Conservation (phyloP, 2,797 vertebrate genomes). For the Stomatorhinus walkeri region DNA sequence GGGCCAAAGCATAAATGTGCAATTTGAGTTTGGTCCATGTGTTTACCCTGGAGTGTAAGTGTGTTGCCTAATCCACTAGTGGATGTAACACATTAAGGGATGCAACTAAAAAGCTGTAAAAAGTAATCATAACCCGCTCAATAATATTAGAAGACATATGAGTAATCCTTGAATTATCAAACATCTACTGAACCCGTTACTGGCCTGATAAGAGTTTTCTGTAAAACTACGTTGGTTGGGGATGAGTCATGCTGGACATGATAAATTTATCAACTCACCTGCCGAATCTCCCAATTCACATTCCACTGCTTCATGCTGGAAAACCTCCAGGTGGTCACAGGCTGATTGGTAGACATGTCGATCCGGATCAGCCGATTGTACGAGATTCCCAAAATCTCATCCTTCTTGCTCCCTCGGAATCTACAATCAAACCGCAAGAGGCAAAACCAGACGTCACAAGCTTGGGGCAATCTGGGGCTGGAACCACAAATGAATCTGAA, state of each 20-base stretch:
- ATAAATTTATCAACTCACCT: conserved; percentile 58
- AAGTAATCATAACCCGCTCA: neutral
- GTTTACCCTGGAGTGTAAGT: neutral
- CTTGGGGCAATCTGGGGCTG: neutral
- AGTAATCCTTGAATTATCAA: neutral
- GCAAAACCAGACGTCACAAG: neutral
- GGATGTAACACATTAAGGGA: neutral
- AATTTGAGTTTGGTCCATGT: neutral
- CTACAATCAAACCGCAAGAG: conserved; percentile 50
- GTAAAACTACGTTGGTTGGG: neutral
- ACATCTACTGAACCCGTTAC: neutral
- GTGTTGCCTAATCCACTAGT: neutral
- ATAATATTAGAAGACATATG: neutral
- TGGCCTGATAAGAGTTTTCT: neutral
- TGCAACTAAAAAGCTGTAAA: neutral
- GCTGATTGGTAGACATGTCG: conserved; percentile 76
- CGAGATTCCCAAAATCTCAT: conserved; percentile 92
- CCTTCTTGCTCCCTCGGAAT: conserved; percentile 89
- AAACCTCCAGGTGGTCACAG: conserved; percentile 92
- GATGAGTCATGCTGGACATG: neutral
- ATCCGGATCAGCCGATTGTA: conserved; percentile 92
- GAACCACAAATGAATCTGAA: neutral
- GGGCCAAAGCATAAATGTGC: neutral
- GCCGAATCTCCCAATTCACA: conserved; percentile 97
- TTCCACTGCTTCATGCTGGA: conserved; percentile 99